Percentiles rank a stretch among this genome's conserved stretches.
Evolutionary conservation across 2,797 vertebrate genomes (phyloP).

Genomic region (Eulemur albifrons): DNA sequence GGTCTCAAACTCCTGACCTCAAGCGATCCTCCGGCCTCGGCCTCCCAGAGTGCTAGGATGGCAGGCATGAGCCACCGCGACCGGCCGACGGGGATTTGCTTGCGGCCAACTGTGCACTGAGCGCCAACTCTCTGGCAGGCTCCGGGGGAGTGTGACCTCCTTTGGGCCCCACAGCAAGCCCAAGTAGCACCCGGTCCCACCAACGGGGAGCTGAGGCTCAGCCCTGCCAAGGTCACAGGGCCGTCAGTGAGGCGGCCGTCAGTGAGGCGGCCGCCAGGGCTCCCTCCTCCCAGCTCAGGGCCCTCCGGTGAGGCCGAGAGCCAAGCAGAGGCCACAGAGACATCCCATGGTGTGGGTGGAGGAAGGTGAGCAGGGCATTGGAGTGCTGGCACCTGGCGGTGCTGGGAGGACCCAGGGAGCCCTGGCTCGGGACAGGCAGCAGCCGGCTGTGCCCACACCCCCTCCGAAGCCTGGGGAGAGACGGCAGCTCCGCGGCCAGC

Average conservation of each 20-base stretch:
- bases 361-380: not conserved
- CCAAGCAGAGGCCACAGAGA: not conserved
- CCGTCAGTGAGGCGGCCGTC: not conserved
- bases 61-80: accelerated
- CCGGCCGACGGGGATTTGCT: not conserved
- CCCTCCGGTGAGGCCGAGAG: not conserved
- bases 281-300: not conserved
- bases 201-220: not conserved
- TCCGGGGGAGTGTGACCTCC: not conserved
- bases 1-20: no score
- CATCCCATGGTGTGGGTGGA: accelerated
- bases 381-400: accelerated
- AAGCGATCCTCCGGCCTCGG: no score
- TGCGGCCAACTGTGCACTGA: no score
- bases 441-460: accelerated
- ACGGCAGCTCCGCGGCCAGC: not conserved
- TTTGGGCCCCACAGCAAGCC: no score
- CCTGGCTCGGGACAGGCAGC: not conserved
- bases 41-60: no score
- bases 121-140: not conserved
- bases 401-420: not conserved
- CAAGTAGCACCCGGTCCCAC: not conserved
- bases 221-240: not conserved
- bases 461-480: not conserved
- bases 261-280: not conserved